Base-by-base conservation (phyloP, 53 echinoderm and acorn worm species). In the Echinometra lucunter region DNA sequence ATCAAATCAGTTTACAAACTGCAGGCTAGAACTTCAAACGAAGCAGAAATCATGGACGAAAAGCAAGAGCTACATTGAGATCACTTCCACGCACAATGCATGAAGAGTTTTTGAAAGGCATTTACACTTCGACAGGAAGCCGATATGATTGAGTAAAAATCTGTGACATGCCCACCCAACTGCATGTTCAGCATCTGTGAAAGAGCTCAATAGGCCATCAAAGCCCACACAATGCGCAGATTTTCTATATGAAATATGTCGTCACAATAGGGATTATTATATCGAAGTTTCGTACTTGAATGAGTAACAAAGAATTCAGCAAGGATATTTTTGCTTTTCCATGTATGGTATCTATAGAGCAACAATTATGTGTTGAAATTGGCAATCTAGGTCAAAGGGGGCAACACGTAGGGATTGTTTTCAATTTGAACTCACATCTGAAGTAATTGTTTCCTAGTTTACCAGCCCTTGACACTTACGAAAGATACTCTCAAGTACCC, bases 161-260 rank as follows among this genome's bases (percentile, higher is more conserved):
- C 40, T 81, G 40, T 81, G 44, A 40, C 2, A 81, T 81, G 81
- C 81, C 44, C 81, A 81, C 81, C 81, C 81, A 81, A 21, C 40
- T 7, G 13, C 53, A 53, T 11, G 53, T 81, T 81, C 81, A 81
- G 19, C 44, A 23, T 42, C 81, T 81, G 81, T 81, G 25, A 44
- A 44, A 44, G 4, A 42, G 81, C 23, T 81, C 81, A 44, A 81
- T 40, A 23, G 81, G 19, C 23, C 81, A 81, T 42, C 21, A 9
- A 37, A 81, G 44, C 81, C 81, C 81, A 81, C 81, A 81, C 81
- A 81, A 81, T 81, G 23, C 32, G 19, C 15, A 44, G 0, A 81
- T 81, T 53, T 75, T 81, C 81, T 81, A 81, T 81, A 44, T 42
- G 18, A 42, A 40, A 19, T 81, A 81, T 81, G 42, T 81, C 44